phyloP scores from a whole-genome alignment of 2,888 invertebrate genomes.

The Lasius platythorax region DNA sequence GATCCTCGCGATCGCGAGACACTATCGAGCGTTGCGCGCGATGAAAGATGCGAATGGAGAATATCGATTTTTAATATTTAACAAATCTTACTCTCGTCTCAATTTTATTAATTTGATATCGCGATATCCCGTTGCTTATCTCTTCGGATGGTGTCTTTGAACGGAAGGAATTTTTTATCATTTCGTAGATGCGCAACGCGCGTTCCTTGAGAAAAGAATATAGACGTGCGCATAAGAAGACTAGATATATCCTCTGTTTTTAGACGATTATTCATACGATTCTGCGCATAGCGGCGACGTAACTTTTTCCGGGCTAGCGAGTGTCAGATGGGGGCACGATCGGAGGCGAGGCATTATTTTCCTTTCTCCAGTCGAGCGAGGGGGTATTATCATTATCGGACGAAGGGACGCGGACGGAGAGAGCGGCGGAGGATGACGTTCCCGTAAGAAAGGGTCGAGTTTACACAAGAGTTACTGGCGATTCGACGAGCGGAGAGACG shows the following conservation, averaged over 20 bases:
- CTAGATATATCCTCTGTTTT: not conserved
- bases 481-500: constrained; percentile 78
- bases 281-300: not conserved
- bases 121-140: not conserved
- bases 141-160: not conserved
- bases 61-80: not conserved
- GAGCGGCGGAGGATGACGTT: constrained; percentile 26
- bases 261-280: constrained; percentile 28
- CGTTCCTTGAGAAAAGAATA: not conserved
- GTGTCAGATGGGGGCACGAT: constrained; percentile 53
- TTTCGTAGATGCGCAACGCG: not conserved
- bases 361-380: constrained; percentile 63
- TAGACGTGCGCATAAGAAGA: not conserved
- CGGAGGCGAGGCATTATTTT: constrained; percentile 73
- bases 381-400: constrained; percentile 78
- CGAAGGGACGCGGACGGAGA: constrained; percentile 67
- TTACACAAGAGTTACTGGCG: constrained; percentile 81
- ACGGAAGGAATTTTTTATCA: not conserved
- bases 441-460: constrained; percentile 79
- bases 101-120: not conserved
- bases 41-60: not conserved
- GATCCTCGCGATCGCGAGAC: constrained; percentile 12
- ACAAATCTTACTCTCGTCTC: not conserved
- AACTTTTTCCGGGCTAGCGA: constrained; percentile 47
- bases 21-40: constrained; percentile 7